These are phyloP conservation scores for Laothoe populi DNA, from an alignment of 2,888 invertebrate species.

Conservation along the genomic window DNA sequence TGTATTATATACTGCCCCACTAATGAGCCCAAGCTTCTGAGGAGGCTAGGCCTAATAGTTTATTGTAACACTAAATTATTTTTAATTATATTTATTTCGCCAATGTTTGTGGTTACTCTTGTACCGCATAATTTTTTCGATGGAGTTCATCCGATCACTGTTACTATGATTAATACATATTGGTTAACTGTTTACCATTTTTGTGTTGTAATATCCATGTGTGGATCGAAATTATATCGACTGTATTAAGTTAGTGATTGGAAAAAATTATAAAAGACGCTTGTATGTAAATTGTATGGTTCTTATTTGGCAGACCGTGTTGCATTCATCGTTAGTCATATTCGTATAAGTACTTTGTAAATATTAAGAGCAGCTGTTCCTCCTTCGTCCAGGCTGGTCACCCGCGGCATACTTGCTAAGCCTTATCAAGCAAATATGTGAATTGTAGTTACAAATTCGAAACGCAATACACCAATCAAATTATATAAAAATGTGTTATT, in stretches of 20 bases:
- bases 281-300: slow-evolving; percentile 15
- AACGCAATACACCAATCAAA: slow-evolving; percentile 24
- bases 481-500: slow-evolving; percentile 38
- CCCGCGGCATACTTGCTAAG: slow-evolving; percentile 18
- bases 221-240: slow-evolving; percentile 20
- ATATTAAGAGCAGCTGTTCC: slow-evolving; percentile 21
- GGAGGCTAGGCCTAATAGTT: too few relatives aligned
- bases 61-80: slow-evolving; percentile 21
- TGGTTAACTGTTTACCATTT: background rate
- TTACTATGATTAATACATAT: slow-evolving; percentile 12
- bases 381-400: slow-evolving; percentile 1
- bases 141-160: background rate
- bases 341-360: slow-evolving; percentile 1
- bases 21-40: too few relatives aligned
- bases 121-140: background rate
- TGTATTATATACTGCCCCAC: too few relatives aligned
- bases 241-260: slow-evolving; percentile 13
- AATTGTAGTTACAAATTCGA: slow-evolving; percentile 7
- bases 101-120: background rate
- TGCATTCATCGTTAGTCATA: background rate
- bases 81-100: slow-evolving; percentile 3
- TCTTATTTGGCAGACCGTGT: slow-evolving; percentile 6
- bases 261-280: slow-evolving; percentile 12
- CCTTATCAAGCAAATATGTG: slow-evolving; percentile 23
- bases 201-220: background rate